Evolutionary conservation across 2,888 invertebrate species (phyloP).

Genomic region (Craniophora ligustri): DNA sequence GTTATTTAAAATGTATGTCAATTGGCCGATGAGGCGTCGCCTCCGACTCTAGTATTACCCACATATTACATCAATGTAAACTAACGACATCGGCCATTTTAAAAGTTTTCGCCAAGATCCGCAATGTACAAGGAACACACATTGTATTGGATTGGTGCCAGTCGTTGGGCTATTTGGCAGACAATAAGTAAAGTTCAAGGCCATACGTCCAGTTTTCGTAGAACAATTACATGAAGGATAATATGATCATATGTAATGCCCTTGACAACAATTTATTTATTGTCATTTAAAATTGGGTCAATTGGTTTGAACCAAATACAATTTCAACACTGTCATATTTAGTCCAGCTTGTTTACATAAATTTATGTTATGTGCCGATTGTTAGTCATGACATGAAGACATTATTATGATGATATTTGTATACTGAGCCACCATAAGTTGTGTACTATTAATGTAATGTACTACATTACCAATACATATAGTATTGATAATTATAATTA

Average conservation of each 20-base stretch:
- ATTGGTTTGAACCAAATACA: conserved; percentile 57
- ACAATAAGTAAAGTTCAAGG: conserved; percentile 64
- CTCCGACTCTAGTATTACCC: background rate
- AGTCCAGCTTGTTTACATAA: conserved; percentile 81
- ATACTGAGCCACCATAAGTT: too few relatives aligned
- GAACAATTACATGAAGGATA: conserved; percentile 26
- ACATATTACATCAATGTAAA: conserved; percentile 5
- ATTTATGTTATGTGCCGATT: conserved; percentile 61
- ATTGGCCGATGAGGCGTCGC: background rate
- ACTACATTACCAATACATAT: too few relatives aligned
- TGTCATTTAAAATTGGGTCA: conserved; percentile 53
- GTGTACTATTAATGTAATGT: too few relatives aligned
- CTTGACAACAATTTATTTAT: conserved; percentile 53
- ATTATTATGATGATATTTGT: background rate
- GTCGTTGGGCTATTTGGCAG: conserved; percentile 61
- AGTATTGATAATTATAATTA: too few relatives aligned
- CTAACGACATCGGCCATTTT: conserved; percentile 5
- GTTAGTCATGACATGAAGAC: too few relatives aligned
- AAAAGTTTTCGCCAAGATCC: conserved; percentile 15
- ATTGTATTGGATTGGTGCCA: conserved; percentile 62
- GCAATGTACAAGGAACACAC: conserved; percentile 55
- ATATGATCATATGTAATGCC: conserved; percentile 40
- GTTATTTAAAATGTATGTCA: background rate
- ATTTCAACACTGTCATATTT: conserved; percentile 71
- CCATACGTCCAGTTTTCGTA: conserved; percentile 32